phyloP scores from a whole-genome alignment of 2,113 vertebrate species.

The Gasterosteus aculeatus region DNA sequence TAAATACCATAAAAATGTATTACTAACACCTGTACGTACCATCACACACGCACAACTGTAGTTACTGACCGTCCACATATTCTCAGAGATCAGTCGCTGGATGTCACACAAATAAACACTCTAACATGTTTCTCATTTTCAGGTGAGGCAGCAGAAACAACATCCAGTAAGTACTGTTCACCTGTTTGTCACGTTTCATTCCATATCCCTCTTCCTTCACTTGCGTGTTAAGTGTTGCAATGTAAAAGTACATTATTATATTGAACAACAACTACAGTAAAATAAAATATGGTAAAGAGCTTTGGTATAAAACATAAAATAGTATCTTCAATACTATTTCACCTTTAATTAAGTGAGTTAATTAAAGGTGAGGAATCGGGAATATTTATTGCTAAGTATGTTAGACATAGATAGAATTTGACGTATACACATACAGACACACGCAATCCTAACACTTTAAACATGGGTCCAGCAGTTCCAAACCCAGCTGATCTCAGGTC shows the following conservation, averaged over 20 bases:
- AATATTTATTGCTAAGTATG: too few relatives aligned
- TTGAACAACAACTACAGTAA: too few relatives aligned
- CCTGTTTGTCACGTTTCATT: background rate
- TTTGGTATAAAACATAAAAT: too few relatives aligned
- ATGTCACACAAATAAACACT: background rate
- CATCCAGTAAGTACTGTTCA: slow-evolving; percentile 55
- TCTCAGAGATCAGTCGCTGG: background rate
- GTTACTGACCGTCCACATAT: background rate
- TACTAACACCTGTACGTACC: background rate
- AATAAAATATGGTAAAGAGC: too few relatives aligned
- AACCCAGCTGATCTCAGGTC: too few relatives aligned
- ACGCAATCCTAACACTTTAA: too few relatives aligned
- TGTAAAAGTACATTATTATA: background rate
- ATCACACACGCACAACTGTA: background rate
- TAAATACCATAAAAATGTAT: slow-evolving; percentile 55
- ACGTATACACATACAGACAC: background rate
- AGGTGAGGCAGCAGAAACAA: slow-evolving; percentile 63
- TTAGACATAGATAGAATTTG: too few relatives aligned
- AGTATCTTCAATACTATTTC: too few relatives aligned
- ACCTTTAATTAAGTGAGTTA: too few relatives aligned
- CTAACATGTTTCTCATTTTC: slow-evolving; percentile 17
- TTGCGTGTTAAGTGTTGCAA: slow-evolving; percentile 35
- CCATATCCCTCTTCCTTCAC: background rate
- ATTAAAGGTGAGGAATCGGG: too few relatives aligned
- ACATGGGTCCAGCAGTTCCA: too few relatives aligned